Evolutionary conservation across 2,888 invertebrate genomes (phyloP), one percentile per base, ranked within the genome.

Genomic region (Amphipyra berbera): DNA sequence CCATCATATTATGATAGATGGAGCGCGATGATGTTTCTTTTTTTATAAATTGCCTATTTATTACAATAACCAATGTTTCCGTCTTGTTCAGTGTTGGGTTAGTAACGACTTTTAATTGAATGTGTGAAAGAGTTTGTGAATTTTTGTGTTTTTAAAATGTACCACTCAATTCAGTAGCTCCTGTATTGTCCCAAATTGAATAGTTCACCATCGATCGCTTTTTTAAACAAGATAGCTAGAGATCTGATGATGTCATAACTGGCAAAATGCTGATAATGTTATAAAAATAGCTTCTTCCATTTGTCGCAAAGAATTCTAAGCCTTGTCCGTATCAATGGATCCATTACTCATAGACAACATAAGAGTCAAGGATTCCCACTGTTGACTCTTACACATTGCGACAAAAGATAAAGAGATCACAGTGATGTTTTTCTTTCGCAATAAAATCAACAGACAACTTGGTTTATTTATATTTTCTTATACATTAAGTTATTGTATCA

Each of bases 11-110:
- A 59, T 52, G 67, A 79, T 65, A 70, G 68, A 79, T 79, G 64
- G 65, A 13, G 13, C 8, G n/a, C 48, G 41, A 70, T 79, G 78
- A 79, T 68, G 45, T 61, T 70, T 67, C 5, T 65, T 78, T 78
- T 37, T 72, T 69, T 79, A 68, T 76, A 79, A 79, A 75, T 76
- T 63, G 72, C 12, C 67, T 62, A 66, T 76, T 68, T 76, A 73
- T 76, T 68, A 69, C 53, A 50, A 45, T 58, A 68, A 61, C 33
- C 6, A 35, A 45, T 45, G 48, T 66, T 59, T 74, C 78, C 56
- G 58, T 60, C 47, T 42, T 2, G 9, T 9, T 9, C 1, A 41
- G 35, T 27, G 9, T 60, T 59, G 37, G 35, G 2, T 45, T 21
- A 13, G 12, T 14, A 48, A 58, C 35, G 37, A 54, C 35, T 38